Evolutionary conservation across 2,797 vertebrate genomes (phyloP), one percentile per base, ranked within the genome.

Genomic region (Syndactyla subalaris): DNA sequence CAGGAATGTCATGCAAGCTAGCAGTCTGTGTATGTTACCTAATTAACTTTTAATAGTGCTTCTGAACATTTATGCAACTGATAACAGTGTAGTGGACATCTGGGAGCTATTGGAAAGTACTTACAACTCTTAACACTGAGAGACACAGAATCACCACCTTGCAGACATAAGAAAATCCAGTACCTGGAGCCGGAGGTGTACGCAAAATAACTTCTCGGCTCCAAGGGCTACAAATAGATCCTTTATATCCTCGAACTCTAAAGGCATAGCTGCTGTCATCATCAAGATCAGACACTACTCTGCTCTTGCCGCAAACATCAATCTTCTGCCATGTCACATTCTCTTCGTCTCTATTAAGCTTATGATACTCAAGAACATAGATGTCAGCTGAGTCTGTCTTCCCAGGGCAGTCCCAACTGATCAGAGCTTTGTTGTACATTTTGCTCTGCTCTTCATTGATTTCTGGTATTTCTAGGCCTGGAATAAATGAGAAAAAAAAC

Each of bases 141-240:
- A 76, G 54, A 65, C 43, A 70, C 6, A 59, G 48, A 74, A 41
- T 49, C 62, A 54, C 38, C 30, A 46, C 20, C 15, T 54, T 41
- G 20, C 11, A 0, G n/a, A 78, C 13, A 6, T 12, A 82, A 55
- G 58, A 62, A 91, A 80, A 88, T 2, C 6, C 10, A 54, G 63
- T 98, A 99, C 99, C 99, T 94, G 99, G 98, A 81, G 99, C 99
- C 32, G 99, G 99, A 9, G 99, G 99, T 0, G 99, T 99, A 81
- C 97, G 98, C 70, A 99, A 98, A 91, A 98, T 94, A 96, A 99
- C 97, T 93, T 99, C 99, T 6, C 96, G 98, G 97, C 99, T 99
- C 97, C 98, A 99, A 52, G 98, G 98, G 85, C 99, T 99, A 86
- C 98, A 98, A 92, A 98, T 92, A 2, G 98, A 98, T 68, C 99